Evolutionary conservation across 2,888 invertebrate genomes (phyloP).

Genomic region (Hecatera dysodea): DNA sequence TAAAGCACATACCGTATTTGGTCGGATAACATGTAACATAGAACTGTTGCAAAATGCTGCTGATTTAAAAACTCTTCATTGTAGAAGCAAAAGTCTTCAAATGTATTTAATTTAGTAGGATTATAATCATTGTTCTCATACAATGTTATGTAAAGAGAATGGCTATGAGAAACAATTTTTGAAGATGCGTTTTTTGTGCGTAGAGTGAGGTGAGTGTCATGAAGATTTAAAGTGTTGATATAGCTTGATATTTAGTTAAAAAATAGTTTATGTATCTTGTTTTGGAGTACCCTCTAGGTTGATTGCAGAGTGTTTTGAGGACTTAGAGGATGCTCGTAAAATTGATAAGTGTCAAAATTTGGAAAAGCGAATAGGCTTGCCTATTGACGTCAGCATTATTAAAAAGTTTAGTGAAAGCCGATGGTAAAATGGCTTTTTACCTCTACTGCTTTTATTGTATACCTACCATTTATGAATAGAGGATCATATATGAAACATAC

Average conservation of each 20-base stretch:
- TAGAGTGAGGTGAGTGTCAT: slow-evolving; percentile 19
- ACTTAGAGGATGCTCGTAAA: background rate
- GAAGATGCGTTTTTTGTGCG: slow-evolving; percentile 22
- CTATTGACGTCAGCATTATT: background rate
- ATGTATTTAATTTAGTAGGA: slow-evolving; percentile 8
- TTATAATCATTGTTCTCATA: slow-evolving; percentile 31
- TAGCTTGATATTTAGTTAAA: background rate
- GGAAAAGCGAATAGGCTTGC: background rate
- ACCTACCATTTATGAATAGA: too few species aligned
- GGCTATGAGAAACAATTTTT: slow-evolving; percentile 7
- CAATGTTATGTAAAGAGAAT: slow-evolving; percentile 36
- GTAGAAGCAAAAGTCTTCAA: background rate
- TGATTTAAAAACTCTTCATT: slow-evolving; percentile 2
- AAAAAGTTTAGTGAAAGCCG: background rate
- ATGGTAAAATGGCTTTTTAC: background rate
- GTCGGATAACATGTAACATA: slow-evolving; percentile 42
- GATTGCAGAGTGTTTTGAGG: slow-evolving; percentile 3
- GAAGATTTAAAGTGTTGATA: slow-evolving; percentile 10
- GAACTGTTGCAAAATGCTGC: slow-evolving; percentile 19
- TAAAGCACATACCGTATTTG: slow-evolving; percentile 44
- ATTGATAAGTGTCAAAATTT: background rate
- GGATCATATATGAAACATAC: too few species aligned
- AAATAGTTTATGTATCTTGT: slow-evolving; percentile 1
- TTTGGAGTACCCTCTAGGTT: slow-evolving; percentile 9
- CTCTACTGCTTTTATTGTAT: too few species aligned